Evolutionary conservation across 2,113 vertebrate species (phyloP).

Genomic region (Corvus hawaiiensis): DNA sequence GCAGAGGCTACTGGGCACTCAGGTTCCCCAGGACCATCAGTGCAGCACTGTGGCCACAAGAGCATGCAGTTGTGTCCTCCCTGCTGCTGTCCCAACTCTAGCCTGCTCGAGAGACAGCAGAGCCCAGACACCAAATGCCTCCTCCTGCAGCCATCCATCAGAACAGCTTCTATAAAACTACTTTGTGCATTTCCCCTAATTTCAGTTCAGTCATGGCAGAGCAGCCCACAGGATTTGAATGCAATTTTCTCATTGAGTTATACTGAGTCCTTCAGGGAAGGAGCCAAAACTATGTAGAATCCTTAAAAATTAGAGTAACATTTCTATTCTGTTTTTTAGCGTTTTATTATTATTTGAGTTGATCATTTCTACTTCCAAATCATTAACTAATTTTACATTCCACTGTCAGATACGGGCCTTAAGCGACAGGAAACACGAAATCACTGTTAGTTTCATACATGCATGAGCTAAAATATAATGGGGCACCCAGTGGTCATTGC

Average conservation of each 20-base stretch:
- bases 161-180: neutral
- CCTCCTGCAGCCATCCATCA: neutral
- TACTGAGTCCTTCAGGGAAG: slow-evolving; percentile 61
- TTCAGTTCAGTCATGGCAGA: slow-evolving; percentile 52
- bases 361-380: slow-evolving; percentile 76
- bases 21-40: neutral
- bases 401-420: slow-evolving; percentile 36
- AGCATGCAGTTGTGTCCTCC: neutral
- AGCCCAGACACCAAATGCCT: neutral
- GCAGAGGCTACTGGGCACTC: neutral
- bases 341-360: slow-evolving; percentile 79
- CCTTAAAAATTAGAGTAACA: slow-evolving; percentile 71
- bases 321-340: slow-evolving; percentile 65
- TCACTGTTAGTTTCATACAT: neutral
- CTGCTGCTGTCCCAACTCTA: neutral
- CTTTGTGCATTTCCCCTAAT: slow-evolving; percentile 5
- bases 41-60: neutral
- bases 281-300: slow-evolving; percentile 72
- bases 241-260: slow-evolving; percentile 71
- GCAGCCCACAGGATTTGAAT: slow-evolving; percentile 56
- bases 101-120: neutral
- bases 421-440: neutral
- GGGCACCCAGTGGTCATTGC: neutral
- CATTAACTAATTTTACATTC: slow-evolving; percentile 64
- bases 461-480: neutral